A percentile compares a stretch with the other conserved stretches of the same genome.
Conservation (phyloP, 2,888 invertebrate genomes). For the Cactoblastis cactorum region DNA sequence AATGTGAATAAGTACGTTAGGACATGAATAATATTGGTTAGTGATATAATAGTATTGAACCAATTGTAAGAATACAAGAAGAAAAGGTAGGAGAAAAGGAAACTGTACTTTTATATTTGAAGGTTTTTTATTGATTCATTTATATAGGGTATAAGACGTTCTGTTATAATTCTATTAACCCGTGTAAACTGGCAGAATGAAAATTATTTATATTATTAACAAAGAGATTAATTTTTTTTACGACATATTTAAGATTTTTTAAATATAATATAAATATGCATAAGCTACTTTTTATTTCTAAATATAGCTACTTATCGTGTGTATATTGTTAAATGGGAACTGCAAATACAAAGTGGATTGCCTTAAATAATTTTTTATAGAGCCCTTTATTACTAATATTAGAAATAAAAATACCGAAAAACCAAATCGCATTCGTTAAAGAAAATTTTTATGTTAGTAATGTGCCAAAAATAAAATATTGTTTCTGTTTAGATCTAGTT, state of each 20-base stretch:
- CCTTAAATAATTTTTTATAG: background rate
- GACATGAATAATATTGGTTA: background rate
- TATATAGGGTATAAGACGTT: too few relatives aligned
- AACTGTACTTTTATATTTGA: background rate
- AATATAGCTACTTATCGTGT: background rate
- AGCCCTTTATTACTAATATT: background rate
- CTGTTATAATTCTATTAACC: too few relatives aligned
- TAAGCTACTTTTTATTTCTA: background rate
- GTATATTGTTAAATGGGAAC: background rate
- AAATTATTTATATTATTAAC: too few relatives aligned
- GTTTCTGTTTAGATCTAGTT: too few relatives aligned
- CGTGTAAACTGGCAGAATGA: too few relatives aligned
- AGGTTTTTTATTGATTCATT: background rate
- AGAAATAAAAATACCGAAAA: background rate
- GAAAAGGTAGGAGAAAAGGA: background rate
- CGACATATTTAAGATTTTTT: too few relatives aligned
- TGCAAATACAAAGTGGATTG: conserved; percentile 5
- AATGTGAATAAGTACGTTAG: background rate
- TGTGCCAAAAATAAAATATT: conserved; percentile 39
- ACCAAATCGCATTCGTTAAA: too few relatives aligned
- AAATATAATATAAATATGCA: too few relatives aligned
- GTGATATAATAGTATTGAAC: background rate
- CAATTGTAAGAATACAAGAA: background rate
- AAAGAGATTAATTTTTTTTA: too few relatives aligned
- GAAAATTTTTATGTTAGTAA: conserved; percentile 29